Evolutionary conservation across 2,113 vertebrate genomes (phyloP).

Genomic region (Burhinus oedicnemus): DNA sequence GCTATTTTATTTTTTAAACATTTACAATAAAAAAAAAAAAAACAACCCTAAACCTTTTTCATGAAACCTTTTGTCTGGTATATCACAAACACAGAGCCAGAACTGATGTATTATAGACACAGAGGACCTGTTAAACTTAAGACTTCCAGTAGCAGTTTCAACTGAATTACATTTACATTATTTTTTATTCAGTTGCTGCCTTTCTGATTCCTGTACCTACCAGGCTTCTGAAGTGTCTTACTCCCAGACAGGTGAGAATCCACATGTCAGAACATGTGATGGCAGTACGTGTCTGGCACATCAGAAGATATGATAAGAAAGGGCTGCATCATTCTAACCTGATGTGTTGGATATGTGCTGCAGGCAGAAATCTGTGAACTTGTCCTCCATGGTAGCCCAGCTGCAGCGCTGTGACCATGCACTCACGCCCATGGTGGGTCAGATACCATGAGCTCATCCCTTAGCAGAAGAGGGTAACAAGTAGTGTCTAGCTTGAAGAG

Average conservation of each 20-base stretch:
- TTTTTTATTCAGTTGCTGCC: not conserved
- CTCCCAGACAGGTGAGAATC: not conserved
- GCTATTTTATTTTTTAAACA: not conserved
- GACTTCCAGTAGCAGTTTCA: not conserved
- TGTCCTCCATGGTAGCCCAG: accelerated
- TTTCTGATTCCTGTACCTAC: not conserved
- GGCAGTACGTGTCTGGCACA: not conserved
- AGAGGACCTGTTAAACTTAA: not conserved
- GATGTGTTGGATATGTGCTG: accelerated
- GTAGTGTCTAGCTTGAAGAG: not conserved
- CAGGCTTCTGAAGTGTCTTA: not conserved
- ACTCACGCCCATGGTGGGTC: not conserved
- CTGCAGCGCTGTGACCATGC: not conserved
- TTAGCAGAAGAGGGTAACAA: not conserved
- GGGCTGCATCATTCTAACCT: not conserved
- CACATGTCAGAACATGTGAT: not conserved
- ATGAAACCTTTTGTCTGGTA: not conserved
- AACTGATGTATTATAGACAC: not conserved
- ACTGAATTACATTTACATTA: not conserved
- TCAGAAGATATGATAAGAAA: not conserved
- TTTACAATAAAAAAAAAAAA: not conserved
- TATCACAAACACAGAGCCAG: not conserved
- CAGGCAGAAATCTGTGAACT: not conserved
- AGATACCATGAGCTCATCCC: accelerated
- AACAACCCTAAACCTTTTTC: not conserved